phyloP scores from a whole-genome alignment of 2,888 invertebrate species.

The Myopa testacea region DNA sequence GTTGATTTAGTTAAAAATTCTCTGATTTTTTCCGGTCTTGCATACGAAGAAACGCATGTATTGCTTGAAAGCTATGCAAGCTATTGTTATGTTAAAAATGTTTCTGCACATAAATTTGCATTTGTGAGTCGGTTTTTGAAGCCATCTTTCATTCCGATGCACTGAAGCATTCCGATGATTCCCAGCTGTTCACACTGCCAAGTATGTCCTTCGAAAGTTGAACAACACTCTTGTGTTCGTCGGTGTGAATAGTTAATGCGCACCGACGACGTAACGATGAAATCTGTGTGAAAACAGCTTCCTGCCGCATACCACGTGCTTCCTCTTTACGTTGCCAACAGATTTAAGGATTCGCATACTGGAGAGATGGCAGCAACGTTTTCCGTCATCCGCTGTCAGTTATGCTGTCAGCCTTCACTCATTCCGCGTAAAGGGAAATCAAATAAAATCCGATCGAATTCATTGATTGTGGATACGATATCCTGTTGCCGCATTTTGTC shows the following conservation, averaged over 20 bases:
- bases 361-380: background rate
- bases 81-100: no score
- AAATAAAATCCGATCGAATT: conserved; percentile 18
- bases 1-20: no score
- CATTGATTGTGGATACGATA: background rate
- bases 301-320: background rate
- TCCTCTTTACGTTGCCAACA: background rate
- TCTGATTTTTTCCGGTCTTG: no score
- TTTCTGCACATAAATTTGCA: no score
- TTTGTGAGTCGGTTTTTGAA: no score
- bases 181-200: background rate
- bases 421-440: background rate
- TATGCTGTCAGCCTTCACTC: conserved; percentile 6
- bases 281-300: background rate
- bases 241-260: conserved; percentile 15
- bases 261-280: conserved; percentile 4
- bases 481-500: no score
- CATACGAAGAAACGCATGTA: no score
- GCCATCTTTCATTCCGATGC: no score
- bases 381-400: conserved; percentile 21
- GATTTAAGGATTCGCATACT: background rate
- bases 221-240: background rate
- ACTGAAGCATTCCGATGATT: background rate
- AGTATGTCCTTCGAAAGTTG: conserved; percentile 8
- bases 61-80: no score